phyloP scores from a whole-genome alignment of 1,140 invertebrate genomes.

The Drosophila setifemur region DNA sequence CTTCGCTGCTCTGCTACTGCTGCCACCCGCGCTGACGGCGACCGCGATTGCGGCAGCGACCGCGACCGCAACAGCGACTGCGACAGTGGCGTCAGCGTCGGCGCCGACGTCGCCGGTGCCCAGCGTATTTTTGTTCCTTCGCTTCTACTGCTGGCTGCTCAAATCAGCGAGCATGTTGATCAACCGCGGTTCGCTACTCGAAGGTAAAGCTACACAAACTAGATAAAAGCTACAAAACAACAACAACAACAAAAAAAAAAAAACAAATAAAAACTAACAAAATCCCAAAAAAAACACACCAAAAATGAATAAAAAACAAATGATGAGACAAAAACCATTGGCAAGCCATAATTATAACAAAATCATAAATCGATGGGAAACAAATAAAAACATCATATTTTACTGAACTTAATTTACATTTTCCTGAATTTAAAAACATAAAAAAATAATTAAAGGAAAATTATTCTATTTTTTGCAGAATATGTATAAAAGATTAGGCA shows the following conservation, averaged over 20 bases:
- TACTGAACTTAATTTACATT: too few relatives aligned
- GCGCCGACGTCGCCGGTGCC: constrained; percentile 51
- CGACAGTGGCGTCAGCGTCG: constrained; percentile 1
- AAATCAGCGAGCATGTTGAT: constrained; percentile 69
- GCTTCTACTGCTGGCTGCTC: constrained; percentile 61
- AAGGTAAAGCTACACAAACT: too few relatives aligned
- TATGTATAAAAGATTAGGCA: too few relatives aligned
- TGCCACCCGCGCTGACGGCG: not conserved
- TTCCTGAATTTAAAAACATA: too few relatives aligned
- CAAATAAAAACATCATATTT: too few relatives aligned
- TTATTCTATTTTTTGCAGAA: too few relatives aligned
- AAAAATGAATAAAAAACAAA: not conserved
- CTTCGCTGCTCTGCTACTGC: not conserved
- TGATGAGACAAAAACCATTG: too few relatives aligned
- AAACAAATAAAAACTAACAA: not conserved
- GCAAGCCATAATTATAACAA: too few relatives aligned
- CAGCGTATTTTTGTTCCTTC: constrained; percentile 62
- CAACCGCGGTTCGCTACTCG: constrained; percentile 64
- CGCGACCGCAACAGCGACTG: not conserved
- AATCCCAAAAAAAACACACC: not conserved
- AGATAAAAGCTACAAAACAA: not conserved
- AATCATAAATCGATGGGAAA: too few relatives aligned
- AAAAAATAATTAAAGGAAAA: too few relatives aligned
- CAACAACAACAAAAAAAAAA: not conserved
- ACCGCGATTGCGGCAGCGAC: not conserved